phyloP scores from a whole-genome alignment of 2,797 vertebrate species.

The Acrossocheilus fasciatus region DNA sequence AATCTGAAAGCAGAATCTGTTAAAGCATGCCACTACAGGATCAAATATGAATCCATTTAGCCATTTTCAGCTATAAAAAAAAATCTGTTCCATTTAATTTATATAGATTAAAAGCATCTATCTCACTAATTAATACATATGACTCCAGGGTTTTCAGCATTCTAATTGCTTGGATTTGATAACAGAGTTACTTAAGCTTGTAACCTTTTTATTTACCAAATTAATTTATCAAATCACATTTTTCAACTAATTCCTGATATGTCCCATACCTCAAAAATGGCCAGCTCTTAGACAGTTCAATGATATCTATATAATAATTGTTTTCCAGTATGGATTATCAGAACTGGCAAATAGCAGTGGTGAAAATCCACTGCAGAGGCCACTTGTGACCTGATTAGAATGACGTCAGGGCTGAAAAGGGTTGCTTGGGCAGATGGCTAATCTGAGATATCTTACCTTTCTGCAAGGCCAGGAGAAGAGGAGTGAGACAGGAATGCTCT shows the following conservation, averaged over 20 bases:
- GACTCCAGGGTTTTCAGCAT: neutral
- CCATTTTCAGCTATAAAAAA: neutral
- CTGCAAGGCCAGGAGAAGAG: slow-evolving; percentile 58
- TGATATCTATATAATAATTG: neutral
- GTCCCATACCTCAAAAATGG: neutral
- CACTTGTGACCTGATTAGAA: slow-evolving; percentile 71
- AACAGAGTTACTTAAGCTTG: neutral
- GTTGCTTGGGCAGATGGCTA: slow-evolving; percentile 70
- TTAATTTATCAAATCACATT: neutral
- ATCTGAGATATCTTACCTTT: slow-evolving; percentile 70
- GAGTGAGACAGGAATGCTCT: neutral
- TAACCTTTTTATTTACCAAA: neutral
- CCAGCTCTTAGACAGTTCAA: neutral
- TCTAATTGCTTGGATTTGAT: neutral
- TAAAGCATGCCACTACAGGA: slow-evolving; percentile 15
- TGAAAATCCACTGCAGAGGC: neutral
- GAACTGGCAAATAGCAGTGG: neutral
- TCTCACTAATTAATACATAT: neutral
- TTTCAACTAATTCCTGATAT: neutral
- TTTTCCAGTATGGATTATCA: slow-evolving; percentile 3
- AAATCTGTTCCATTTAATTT: neutral
- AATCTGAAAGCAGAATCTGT: neutral
- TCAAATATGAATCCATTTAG: slow-evolving; percentile 28
- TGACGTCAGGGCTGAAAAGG: slow-evolving; percentile 70
- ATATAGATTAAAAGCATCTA: neutral